Evolutionary conservation across 2,888 invertebrate genomes (phyloP), one percentile per base, ranked within the genome.

Genomic region (Agrochola lota): DNA sequence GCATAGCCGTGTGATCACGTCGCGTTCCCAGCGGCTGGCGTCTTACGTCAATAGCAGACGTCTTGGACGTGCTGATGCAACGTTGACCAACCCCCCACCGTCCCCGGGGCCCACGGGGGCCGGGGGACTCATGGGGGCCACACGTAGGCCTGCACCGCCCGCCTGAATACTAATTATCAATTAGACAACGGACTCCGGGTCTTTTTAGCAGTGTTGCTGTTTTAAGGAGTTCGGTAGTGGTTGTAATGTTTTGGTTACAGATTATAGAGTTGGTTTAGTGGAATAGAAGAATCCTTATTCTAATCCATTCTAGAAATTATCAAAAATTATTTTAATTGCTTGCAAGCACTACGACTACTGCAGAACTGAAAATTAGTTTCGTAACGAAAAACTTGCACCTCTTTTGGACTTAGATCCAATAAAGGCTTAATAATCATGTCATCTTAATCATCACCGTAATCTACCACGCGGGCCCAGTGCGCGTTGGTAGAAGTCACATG

Each of bases 161-260:
- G 90, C 80, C 90, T 90, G 95, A 94, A 95, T 95, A 95, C 95
- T 95, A 95, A 96, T 96, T 95, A 94, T 94, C 94, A 95, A 95
- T 95, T 95, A 95, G 91, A 84, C 85, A 85, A 75, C 72, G 78
- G 83, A 73, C 72, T 78, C 71, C 35, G 67, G 78, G 78, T 73
- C 75, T 82, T 84, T 84, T 84, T 78, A 85, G 81, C 59, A 66
- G 73, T 67, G 60, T 68, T 63, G 40, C 63, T 64, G 75, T 74
- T 85, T 77, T 71, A 73, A 78, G 83, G 70, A 59, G 59, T 70
- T 60, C 5, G 17, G 49, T n/a, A 23, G 23, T 77, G 43, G 8
- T 1, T 55, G 52, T 55, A 62, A 43, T 82, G 66, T 46, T 43
- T 62, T 35, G 15, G 49, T 57, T 77, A 52, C 17, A 26, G 43